phyloP scores from a whole-genome alignment of 2,888 invertebrate species.

The Megaustenia siamemsis region DNA sequence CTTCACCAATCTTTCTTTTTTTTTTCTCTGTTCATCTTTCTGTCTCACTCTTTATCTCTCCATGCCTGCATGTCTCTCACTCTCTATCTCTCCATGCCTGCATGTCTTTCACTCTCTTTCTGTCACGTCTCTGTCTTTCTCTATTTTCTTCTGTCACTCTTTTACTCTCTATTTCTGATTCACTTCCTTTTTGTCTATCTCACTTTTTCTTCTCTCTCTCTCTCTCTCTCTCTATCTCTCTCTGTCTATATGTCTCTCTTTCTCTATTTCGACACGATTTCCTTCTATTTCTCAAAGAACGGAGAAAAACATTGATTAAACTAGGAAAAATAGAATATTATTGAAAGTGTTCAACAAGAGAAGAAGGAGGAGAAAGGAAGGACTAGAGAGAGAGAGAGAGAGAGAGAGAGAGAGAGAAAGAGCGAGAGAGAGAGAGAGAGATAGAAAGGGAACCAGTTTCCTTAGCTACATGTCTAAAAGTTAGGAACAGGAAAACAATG shows the following conservation, averaged over 20 bases:
- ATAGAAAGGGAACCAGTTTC: too few relatives aligned
- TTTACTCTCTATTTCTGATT: neutral
- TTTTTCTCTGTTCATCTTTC: neutral
- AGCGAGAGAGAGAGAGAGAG: too few relatives aligned
- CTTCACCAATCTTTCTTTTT: neutral
- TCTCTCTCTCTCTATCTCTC: neutral
- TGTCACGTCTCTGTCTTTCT: neutral
- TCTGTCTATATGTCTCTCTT: neutral
- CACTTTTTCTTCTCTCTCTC: neutral
- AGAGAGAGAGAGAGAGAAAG: too few relatives aligned
- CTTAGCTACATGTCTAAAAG: too few relatives aligned
- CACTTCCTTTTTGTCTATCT: neutral
- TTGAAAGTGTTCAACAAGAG: too few relatives aligned
- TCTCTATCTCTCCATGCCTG: neutral
- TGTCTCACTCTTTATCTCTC: neutral
- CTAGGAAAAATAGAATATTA: too few relatives aligned
- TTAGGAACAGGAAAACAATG: too few relatives aligned
- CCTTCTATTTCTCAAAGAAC: neutral
- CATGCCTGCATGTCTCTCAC: neutral
- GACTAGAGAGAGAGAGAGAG: too few relatives aligned
- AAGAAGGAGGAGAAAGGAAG: too few relatives aligned
- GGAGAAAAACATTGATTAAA: too few relatives aligned
- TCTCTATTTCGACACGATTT: neutral
- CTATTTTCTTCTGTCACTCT: neutral
- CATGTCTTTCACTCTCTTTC: constrained; percentile 4